A percentile compares a stretch with the other conserved stretches of the same genome.
These are phyloP conservation scores for Caenorhabditis wallacei DNA, from an alignment of 2,888 invertebrate species.

Conservation along the genomic window DNA sequence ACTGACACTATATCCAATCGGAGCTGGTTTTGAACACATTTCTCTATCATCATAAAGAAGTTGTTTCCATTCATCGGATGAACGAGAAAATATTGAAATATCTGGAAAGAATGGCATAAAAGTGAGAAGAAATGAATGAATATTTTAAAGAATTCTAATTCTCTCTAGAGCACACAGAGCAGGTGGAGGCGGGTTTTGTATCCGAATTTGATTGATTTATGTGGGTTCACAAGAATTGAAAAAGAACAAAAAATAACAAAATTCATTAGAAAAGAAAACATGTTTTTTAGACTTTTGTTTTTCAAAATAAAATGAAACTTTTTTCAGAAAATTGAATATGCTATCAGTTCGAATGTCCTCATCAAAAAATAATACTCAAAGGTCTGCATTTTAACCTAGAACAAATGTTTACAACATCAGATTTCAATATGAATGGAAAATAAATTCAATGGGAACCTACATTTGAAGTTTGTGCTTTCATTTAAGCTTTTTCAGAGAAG, in stretches of 20 bases:
- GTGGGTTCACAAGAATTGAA: too few relatives aligned
- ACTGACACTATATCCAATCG: constrained; percentile 37
- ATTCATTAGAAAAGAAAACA: neutral
- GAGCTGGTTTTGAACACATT: constrained; percentile 50
- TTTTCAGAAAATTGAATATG: too few relatives aligned
- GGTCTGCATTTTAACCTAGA: too few relatives aligned
- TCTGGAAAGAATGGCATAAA: constrained; percentile 56
- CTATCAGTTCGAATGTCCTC: too few relatives aligned
- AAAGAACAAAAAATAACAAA: neutral
- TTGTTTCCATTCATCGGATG: constrained; percentile 36
- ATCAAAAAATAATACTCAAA: too few relatives aligned
- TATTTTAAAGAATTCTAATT: neutral
- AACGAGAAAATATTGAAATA: constrained; percentile 37
- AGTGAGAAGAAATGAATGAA: neutral
- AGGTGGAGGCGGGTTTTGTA: constrained; percentile 9
- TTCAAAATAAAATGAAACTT: too few relatives aligned
- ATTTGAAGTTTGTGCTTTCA: too few relatives aligned
- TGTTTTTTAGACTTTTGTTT: too few relatives aligned
- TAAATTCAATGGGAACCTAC: too few relatives aligned
- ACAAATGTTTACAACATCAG: too few relatives aligned
- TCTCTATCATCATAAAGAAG: constrained; percentile 49
- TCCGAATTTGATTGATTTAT: constrained; percentile 2
- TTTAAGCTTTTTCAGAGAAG: too few relatives aligned
- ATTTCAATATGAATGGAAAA: too few relatives aligned
- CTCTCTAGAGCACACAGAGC: constrained; percentile 17